A percentile compares a stretch with the other conserved stretches of the same genome.
Evolutionary conservation across 1,140 invertebrate species (phyloP).

Genomic region (Saxidomus purpurata): DNA sequence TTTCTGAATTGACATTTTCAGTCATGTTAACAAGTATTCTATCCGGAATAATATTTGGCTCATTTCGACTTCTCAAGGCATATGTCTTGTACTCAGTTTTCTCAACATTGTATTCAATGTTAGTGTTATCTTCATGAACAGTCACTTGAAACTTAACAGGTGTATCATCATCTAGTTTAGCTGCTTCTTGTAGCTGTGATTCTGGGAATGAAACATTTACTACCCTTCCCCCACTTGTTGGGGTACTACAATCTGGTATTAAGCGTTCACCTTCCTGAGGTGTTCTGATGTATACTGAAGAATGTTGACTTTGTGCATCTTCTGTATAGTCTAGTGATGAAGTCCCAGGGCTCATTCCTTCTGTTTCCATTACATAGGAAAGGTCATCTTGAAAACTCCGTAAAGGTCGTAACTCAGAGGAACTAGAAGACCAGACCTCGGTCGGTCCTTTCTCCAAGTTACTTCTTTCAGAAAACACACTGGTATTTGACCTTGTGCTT

Average conservation of each 20-base stretch:
- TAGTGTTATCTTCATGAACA: slow-evolving; percentile 78
- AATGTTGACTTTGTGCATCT: slow-evolving; percentile 15
- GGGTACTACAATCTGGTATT: slow-evolving; percentile 54
- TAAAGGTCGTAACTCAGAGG: slow-evolving; percentile 48
- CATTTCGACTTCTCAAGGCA: slow-evolving; percentile 65
- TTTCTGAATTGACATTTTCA: slow-evolving; percentile 69
- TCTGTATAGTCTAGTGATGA: slow-evolving; percentile 37
- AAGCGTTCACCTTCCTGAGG: neutral
- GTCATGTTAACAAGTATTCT: slow-evolving; percentile 78
- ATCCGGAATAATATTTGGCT: slow-evolving; percentile 71
- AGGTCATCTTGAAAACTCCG: slow-evolving; percentile 67
- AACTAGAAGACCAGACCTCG: slow-evolving; percentile 74
- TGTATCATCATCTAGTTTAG: slow-evolving; percentile 15
- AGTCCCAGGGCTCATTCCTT: slow-evolving; percentile 67
- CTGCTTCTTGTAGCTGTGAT: slow-evolving; percentile 52
- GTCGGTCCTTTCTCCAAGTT: slow-evolving; percentile 64
- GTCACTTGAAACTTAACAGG: slow-evolving; percentile 78
- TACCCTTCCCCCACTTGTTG: neutral
- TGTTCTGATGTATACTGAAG: slow-evolving; percentile 30
- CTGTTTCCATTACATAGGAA: slow-evolving; percentile 72
- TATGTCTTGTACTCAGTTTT: slow-evolving; percentile 81
- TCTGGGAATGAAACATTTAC: slow-evolving; percentile 53
- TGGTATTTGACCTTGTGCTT: slow-evolving; percentile 52
- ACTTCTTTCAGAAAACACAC: slow-evolving; percentile 55
- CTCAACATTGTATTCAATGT: slow-evolving; percentile 80